phyloP scores from a whole-genome alignment of 2,113 vertebrate genomes.

The Opisthocomus hoazin region DNA sequence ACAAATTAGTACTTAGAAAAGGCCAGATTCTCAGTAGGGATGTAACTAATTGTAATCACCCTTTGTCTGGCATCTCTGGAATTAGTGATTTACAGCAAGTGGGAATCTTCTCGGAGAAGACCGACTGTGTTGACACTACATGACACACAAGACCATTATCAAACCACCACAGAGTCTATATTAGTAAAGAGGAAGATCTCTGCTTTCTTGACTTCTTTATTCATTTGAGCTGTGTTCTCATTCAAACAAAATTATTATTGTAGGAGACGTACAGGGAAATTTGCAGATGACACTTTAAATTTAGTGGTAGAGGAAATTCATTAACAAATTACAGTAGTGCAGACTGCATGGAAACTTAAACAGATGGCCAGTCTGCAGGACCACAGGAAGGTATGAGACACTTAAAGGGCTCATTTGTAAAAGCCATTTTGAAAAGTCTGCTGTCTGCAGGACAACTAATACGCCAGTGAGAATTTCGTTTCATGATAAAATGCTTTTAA shows the following conservation, averaged over 20 bases:
- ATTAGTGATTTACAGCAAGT: background rate
- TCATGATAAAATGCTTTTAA: background rate
- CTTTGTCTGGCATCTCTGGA: background rate
- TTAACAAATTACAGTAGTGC: background rate
- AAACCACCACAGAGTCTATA: background rate
- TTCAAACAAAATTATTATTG: background rate
- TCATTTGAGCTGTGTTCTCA: background rate
- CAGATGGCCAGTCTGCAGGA: slow-evolving; percentile 17
- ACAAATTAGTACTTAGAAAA: background rate
- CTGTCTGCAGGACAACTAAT: background rate
- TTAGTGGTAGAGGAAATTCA: background rate
- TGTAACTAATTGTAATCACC: background rate
- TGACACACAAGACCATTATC: background rate
- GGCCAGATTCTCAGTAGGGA: background rate
- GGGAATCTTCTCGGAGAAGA: background rate
- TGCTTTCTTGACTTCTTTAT: background rate
- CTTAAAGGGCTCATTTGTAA: slow-evolving; percentile 8
- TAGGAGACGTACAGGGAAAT: background rate
- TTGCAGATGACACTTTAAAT: background rate
- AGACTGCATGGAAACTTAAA: background rate
- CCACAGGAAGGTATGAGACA: background rate
- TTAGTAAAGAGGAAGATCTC: background rate
- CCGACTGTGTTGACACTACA: background rate
- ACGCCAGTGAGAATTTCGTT: background rate
- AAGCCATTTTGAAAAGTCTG: background rate